phyloP scores from a whole-genome alignment of 2,113 vertebrate species.

The Anhinga anhinga region DNA sequence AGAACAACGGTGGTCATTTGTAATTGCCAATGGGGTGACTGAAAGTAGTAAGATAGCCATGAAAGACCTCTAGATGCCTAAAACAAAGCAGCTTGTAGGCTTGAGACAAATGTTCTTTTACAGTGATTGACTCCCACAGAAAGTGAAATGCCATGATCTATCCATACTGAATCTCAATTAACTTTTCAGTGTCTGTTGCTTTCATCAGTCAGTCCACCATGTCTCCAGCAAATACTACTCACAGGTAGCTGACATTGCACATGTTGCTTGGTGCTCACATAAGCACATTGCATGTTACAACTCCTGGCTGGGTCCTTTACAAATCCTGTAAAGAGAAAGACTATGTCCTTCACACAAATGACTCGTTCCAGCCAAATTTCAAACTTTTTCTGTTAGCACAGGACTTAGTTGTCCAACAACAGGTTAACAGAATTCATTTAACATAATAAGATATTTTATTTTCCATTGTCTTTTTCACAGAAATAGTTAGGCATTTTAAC shows the following conservation, averaged over 20 bases:
- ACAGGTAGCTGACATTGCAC: background rate
- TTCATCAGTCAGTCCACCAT: background rate
- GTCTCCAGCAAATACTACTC: background rate
- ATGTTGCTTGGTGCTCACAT: background rate
- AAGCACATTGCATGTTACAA: background rate
- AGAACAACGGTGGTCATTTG: accelerated
- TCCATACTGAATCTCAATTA: background rate
- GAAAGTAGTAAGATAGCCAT: background rate
- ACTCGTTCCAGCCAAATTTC: background rate
- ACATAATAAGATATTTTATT: background rate
- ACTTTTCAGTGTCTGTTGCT: background rate
- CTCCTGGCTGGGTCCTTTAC: background rate
- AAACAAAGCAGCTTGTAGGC: background rate
- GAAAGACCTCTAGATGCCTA: background rate
- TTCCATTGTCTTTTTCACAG: background rate
- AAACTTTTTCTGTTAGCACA: background rate
- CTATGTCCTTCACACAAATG: background rate
- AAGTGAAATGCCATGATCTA: background rate
- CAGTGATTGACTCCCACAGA: background rate
- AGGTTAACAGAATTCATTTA: background rate
- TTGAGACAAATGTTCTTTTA: background rate
- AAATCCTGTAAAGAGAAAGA: background rate
- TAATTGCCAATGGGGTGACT: background rate
- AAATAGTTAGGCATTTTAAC: background rate
- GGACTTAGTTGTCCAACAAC: background rate